Base-by-base conservation (phyloP, 2,888 invertebrate species). In the Sphecodes monilicornis region DNA sequence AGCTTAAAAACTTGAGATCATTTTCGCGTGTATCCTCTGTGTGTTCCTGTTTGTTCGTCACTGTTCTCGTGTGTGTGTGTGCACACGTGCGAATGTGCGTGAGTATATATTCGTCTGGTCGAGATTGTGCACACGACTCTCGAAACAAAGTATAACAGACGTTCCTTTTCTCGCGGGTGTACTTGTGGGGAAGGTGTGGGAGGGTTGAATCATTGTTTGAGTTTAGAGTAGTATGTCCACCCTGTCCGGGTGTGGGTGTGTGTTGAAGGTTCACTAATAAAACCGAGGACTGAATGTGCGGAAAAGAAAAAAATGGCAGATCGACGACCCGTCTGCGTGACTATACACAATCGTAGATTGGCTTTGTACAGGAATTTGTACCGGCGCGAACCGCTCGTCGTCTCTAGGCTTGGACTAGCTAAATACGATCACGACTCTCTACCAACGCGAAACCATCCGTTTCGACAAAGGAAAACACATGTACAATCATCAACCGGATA, bases 1-100 rank as follows among this genome's bases (percentile, higher is more conserved):
- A 91, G 88, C 88, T 88, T 90, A 90, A 90, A 91, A 92, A 92
- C 91, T 92, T 94, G 94, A 94, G 94, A 94, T 94, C 94, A 94
- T 93, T 92, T 91, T 91, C 91, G 89, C 91, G 89, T 92, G 85
- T 80, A 8, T 60, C 2, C 29, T 54, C 29, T 29, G 3, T 32
- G 41, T 60, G n/a, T 69, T 22, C 32, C 16, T 78, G 39, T 22
- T 36, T 26, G 39, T 60, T 26, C 32, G 6, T 18, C 18, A 29
- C 11, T 60, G 60, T 39, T 22, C 32, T 39, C 66, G 22, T 66
- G 29, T 66, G 43, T 76, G 90, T 91, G 88, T 92, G 85, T 74
- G 54, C 54, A 18, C 43, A 68, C 74, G 41, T 74, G 26, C 22
- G 18, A 22, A 50, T 78, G 66, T 50, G 57, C 60, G 60, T 60